Conservation (phyloP, 2,113 vertebrate genomes). For the Vombatus ursinus region DNA sequence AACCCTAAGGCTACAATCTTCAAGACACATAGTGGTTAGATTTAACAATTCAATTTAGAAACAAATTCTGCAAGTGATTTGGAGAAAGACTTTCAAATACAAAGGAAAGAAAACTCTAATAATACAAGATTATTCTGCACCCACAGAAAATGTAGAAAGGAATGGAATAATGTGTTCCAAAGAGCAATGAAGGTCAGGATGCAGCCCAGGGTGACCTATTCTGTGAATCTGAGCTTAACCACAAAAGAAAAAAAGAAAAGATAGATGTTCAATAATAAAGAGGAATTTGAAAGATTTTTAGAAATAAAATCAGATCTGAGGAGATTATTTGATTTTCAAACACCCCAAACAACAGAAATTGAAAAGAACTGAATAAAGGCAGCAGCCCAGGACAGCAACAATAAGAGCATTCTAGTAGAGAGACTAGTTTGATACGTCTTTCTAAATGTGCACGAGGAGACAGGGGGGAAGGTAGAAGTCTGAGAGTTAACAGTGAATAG, state of each 20-base stretch:
- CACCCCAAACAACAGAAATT: not conserved
- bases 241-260: not conserved
- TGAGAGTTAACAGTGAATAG: not conserved
- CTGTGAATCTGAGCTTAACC: not conserved
- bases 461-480: not conserved
- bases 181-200: not conserved
- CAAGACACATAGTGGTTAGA: not conserved
- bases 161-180: not conserved
- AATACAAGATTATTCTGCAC: not conserved
- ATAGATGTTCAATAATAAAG: not conserved
- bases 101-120: not conserved
- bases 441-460: not conserved
- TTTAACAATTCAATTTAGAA: not conserved
- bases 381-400: not conserved
- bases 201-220: not conserved
- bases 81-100: not conserved
- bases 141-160: not conserved
- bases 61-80: not conserved
- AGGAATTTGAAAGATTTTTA: not conserved
- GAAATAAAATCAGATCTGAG: not conserved
- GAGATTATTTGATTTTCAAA: not conserved
- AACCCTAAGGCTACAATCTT: not conserved
- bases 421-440: not conserved
- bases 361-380: not conserved
- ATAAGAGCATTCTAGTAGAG: not conserved